A percentile compares a stretch with the other conserved stretches of the same genome.
Conservation (phyloP, 2,888 invertebrate genomes). For the Meghimatium bilineatum region DNA sequence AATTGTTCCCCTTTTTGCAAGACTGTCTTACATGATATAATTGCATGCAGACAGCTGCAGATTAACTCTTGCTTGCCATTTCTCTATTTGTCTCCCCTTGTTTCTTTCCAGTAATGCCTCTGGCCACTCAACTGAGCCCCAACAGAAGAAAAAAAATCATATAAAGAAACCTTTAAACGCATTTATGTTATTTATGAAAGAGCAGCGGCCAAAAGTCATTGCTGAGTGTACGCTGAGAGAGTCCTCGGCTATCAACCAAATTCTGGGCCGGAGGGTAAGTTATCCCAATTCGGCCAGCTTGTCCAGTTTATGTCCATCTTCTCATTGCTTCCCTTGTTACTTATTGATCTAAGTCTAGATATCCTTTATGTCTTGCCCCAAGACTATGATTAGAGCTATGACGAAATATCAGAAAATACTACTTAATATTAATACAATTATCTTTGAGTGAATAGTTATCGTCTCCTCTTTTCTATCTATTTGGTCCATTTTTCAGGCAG, state of each 20-base stretch:
- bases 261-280: slow-evolving; percentile 82
- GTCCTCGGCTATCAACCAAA: slow-evolving; percentile 99
- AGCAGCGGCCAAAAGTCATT: slow-evolving; percentile 98
- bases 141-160: slow-evolving; percentile 80
- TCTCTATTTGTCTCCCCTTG: slow-evolving; percentile 27
- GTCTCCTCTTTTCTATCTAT: slow-evolving; percentile 12
- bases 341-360: neutral
- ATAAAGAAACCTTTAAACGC: slow-evolving; percentile 99
- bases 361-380: neutral
- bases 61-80: neutral
- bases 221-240: slow-evolving; percentile 99
- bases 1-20: neutral
- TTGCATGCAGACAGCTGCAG: slow-evolving; percentile 1
- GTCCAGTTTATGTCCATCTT: slow-evolving; percentile 74
- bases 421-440: neutral
- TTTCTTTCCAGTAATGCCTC: slow-evolving; percentile 43
- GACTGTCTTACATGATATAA: neutral
- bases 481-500: slow-evolving; percentile 43
- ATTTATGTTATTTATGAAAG: slow-evolving; percentile 99
- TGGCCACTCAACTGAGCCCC: slow-evolving; percentile 78
- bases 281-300: slow-evolving; percentile 7
- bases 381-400: neutral
- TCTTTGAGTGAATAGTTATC: slow-evolving; percentile 36
- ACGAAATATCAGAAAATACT: neutral
- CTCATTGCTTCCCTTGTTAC: slow-evolving; percentile 79